Evolutionary conservation across 2,113 vertebrate genomes (phyloP), one percentile per base, ranked within the genome.

Genomic region (Mastomys natalensis): DNA sequence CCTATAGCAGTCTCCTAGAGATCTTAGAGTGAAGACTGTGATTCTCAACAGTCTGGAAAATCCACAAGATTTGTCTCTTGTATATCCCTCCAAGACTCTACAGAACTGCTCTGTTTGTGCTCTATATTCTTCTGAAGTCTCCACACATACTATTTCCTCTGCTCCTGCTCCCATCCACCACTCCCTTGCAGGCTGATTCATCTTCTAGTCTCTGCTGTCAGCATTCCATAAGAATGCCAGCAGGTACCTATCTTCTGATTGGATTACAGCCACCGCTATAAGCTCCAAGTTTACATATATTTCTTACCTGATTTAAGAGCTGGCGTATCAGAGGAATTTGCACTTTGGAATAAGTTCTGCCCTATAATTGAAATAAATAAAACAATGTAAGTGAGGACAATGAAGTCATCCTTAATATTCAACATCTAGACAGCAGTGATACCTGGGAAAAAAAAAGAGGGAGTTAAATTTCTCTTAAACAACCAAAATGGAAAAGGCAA

Each of bases 241-340:
- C 92, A 45, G 62, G 17, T 64, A 76, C 51, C 55, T 5, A 51
- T 12, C 7, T 26, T 40, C 34, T 80, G 51, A 76, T 6, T 70
- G 51, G n/a, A 73, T 43, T 68, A 74, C 0, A 70, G 64, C 31
- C 17, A 86, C 10, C 62, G 29, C 26, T 62, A 58, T 7, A 68
- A 8, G 48, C 15, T 76, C 76, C 81, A 29, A 43, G n/a, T 21
- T 0, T 87, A 81, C 34, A 94, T 72, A 19, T 78, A 96, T 68
- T 74, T 98, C 99, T 99, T 96, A 99, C 99, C 95, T 94, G 99
- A 97, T 80, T 99, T 99, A 0, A 98, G 51, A 87, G 98, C 76
- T 21, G 96, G 94, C 43, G 70, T 97, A 81, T 99, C 99, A 64
- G 98, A 97, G 37, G 99, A 98, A 82, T 45, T 15, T 12, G 86